A percentile compares a stretch with the other conserved stretches of the same genome.
Evolutionary conservation across 2,113 vertebrate genomes (phyloP).

Genomic region (Cynopterus brachyotis): DNA sequence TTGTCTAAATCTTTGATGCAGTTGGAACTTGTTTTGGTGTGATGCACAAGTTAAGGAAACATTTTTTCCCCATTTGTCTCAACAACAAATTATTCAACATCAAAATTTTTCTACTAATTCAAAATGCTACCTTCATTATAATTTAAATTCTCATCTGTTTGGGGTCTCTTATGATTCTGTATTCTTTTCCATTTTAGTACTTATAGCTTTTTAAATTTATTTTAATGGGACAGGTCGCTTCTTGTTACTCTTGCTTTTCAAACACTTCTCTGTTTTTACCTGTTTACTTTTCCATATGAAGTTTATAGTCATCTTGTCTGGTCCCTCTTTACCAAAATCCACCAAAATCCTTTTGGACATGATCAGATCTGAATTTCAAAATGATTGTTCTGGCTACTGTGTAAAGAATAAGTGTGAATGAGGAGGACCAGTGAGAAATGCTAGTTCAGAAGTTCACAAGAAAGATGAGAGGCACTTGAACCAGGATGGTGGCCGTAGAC

Average conservation of each 20-base stretch:
- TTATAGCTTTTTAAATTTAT: background rate
- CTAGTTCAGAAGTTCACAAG: background rate
- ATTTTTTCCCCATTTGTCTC: background rate
- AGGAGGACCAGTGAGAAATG: background rate
- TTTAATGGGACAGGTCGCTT: background rate
- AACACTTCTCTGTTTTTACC: background rate
- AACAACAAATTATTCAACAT: background rate
- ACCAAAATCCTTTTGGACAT: background rate
- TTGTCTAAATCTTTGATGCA: background rate
- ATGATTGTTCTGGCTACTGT: background rate
- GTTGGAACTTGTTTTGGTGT: background rate
- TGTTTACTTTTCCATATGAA: background rate
- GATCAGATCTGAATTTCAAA: background rate
- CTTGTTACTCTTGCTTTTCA: background rate
- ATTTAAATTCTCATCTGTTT: background rate
- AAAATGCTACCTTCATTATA: background rate
- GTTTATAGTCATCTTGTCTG: background rate
- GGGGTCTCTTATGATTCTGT: background rate
- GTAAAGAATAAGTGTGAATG: background rate
- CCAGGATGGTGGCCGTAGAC: background rate
- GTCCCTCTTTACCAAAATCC: background rate
- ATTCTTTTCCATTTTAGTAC: background rate
- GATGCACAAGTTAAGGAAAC: constrained; percentile 2
- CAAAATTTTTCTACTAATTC: background rate
- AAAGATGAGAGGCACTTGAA: background rate